phyloP scores from a whole-genome alignment of 2,797 vertebrate genomes.

The Eulemur albifrons region DNA sequence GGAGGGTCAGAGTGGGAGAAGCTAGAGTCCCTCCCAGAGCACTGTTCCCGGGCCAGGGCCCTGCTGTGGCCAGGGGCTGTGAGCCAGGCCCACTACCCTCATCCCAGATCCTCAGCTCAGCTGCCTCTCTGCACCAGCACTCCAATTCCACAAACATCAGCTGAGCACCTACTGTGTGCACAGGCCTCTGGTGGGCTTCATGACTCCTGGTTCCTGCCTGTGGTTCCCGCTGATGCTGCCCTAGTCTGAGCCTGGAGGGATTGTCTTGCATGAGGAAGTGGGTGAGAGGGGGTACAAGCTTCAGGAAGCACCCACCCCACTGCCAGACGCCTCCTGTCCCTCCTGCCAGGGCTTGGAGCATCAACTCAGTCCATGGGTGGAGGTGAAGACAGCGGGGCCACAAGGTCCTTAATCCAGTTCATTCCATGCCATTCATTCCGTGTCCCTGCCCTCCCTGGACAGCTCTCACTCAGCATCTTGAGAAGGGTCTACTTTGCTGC shows the following conservation, averaged over 20 bases:
- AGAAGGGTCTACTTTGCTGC: background rate
- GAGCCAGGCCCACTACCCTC: background rate
- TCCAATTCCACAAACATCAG: background rate
- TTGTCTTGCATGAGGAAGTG: background rate
- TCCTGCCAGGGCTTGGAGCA: background rate
- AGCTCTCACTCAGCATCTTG: background rate
- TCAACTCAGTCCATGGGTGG: rapidly evolving
- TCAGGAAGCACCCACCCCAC: rapidly evolving
- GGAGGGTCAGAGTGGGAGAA: background rate
- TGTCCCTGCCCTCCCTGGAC: background rate
- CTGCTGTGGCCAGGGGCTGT: too few species aligned
- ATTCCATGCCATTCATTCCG: background rate
- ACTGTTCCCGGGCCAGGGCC: background rate
- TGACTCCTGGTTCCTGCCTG: background rate
- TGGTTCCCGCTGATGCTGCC: background rate
- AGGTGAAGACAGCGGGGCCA: rapidly evolving
- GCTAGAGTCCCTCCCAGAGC: background rate
- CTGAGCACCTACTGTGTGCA: background rate
- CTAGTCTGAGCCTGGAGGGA: background rate
- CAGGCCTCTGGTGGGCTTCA: rapidly evolving
- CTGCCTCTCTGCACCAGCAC: background rate
- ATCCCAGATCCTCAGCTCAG: background rate
- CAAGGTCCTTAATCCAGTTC: too few species aligned
- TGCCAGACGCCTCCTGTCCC: background rate
- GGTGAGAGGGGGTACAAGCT: background rate